These are phyloP conservation scores for Sus scrofa DNA, from an alignment of 2,113 vertebrate genomes.

Conservation along the genomic window DNA sequence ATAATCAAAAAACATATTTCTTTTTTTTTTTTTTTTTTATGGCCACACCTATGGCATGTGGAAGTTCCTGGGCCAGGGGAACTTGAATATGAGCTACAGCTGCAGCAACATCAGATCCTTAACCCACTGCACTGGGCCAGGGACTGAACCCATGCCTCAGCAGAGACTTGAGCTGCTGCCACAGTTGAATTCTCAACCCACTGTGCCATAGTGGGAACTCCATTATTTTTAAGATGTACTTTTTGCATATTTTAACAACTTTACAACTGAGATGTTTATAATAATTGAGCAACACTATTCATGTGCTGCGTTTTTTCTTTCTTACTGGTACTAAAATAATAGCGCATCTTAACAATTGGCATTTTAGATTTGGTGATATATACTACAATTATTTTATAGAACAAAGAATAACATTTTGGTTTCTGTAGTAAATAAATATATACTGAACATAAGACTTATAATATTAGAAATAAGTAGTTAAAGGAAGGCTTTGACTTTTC, in stretches of 20 bases:
- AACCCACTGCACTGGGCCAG: no score
- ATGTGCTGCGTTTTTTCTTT: neutral
- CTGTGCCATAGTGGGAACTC: no score
- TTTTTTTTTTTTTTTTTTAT: neutral
- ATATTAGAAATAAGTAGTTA: constrained; percentile 10
- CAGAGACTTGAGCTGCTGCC: no score
- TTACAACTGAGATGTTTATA: neutral
- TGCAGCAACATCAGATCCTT: no score
- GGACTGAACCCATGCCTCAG: no score
- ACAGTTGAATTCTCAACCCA: no score
- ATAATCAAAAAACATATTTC: neutral
- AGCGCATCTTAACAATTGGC: neutral
- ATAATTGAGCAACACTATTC: neutral
- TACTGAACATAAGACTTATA: neutral
- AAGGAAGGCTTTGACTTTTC: neutral
- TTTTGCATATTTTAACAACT: neutral
- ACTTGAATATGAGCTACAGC: no score
- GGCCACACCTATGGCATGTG: no score
- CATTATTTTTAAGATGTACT: neutral
- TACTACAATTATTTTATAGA: neutral
- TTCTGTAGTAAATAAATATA: neutral
- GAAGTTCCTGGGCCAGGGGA: no score
- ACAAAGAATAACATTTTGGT: neutral
- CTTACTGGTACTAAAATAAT: neutral
- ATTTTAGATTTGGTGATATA: neutral